These are phyloP conservation scores for Pristiophorus japonicus DNA, from an alignment of 2,113 vertebrate species.

Conservation along the genomic window DNA sequence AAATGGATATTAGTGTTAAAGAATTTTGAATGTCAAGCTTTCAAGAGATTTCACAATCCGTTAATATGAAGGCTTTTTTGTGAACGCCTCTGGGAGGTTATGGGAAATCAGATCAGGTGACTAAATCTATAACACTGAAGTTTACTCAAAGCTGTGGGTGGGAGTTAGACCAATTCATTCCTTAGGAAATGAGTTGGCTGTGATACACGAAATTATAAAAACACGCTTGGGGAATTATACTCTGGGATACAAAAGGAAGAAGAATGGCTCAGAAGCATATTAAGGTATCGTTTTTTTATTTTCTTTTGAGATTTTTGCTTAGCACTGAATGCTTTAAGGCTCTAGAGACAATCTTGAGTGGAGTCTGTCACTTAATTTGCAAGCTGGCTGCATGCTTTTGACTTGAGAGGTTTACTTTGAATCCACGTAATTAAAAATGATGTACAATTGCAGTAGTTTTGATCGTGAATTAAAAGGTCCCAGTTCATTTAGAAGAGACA, in stretches of 20 bases:
- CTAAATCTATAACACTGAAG: constrained; percentile 30
- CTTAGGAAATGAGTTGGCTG: constrained; percentile 33
- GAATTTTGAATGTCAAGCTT: constrained; percentile 11
- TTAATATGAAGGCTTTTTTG: neutral
- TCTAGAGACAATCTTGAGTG: neutral
- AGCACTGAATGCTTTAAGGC: neutral
- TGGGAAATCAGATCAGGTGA: constrained; percentile 13
- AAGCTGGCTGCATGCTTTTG: neutral
- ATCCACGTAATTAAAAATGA: neutral
- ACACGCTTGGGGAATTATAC: neutral
- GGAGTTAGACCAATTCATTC: neutral
- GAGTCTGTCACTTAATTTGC: neutral
- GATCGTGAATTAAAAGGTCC: neutral
- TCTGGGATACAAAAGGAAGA: neutral
- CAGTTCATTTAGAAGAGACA: neutral
- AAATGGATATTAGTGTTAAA: neutral
- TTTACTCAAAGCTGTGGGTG: constrained; percentile 32
- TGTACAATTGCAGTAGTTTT: neutral
- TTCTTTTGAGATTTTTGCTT: neutral
- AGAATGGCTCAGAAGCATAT: neutral
- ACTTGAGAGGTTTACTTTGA: neutral
- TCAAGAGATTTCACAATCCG: constrained; percentile 19
- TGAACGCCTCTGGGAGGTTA: constrained; percentile 14
- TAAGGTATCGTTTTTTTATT: neutral
- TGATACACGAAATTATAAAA: neutral